phyloP scores from a whole-genome alignment of 1,140 invertebrate species.

The Apis dorsata region DNA sequence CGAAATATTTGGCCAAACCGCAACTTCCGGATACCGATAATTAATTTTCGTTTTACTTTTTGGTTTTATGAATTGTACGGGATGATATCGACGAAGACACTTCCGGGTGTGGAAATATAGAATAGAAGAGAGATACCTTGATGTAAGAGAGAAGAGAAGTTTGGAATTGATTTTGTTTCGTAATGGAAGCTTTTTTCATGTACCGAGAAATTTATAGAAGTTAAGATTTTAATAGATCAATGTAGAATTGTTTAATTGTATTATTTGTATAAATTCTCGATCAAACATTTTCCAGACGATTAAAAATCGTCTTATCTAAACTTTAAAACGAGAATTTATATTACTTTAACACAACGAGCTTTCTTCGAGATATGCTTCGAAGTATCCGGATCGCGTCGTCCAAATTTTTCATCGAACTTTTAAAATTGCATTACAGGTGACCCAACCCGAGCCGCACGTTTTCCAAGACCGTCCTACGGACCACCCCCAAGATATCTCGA shows the following conservation, averaged over 20 bases:
- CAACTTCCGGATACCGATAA: neutral
- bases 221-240: no score
- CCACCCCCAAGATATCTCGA: conserved; percentile 38
- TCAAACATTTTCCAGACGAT: no score
- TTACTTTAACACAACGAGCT: neutral
- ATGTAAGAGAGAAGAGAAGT: neutral
- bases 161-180: neutral
- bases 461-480: conserved; percentile 13
- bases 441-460: neutral
- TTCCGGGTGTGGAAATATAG: neutral
- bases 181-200: neutral
- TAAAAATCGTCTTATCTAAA: no score
- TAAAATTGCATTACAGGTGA: neutral
- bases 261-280: no score
- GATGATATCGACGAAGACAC: neutral
- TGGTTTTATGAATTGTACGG: neutral
- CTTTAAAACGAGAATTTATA: no score
- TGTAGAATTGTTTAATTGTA: no score
- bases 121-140: neutral
- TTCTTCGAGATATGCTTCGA: neutral
- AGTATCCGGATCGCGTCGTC: neutral
- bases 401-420: neutral
- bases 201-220: no score
- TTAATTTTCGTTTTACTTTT: neutral
- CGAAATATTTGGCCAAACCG: conserved; percentile 4